phyloP scores from a whole-genome alignment of 2,888 invertebrate genomes.

The Lycia hirtaria region DNA sequence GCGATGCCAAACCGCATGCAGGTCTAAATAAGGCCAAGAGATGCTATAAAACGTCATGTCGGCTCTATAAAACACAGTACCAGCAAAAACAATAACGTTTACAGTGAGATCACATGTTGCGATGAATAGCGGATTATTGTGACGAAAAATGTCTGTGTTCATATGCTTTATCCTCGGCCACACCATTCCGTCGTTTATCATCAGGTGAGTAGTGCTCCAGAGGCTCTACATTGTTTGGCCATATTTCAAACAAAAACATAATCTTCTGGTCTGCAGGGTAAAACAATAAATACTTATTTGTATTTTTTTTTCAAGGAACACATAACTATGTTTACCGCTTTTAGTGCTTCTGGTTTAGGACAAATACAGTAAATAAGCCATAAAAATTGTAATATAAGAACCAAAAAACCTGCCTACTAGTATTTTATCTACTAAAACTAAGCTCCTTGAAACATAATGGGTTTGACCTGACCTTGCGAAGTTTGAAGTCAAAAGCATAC shows the following conservation, averaged over 20 bases:
- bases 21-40: constrained; percentile 55
- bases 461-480: constrained; percentile 29
- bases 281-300: no score
- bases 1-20: constrained; percentile 38
- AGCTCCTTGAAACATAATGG: constrained; percentile 17
- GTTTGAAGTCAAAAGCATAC: constrained; percentile 27
- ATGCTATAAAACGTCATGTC: constrained; percentile 48
- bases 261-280: no score
- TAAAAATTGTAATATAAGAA: constrained; percentile 1
- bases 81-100: constrained; percentile 76
- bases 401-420: constrained; percentile 3
- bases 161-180: background rate
- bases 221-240: no score
- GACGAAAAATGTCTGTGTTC: background rate
- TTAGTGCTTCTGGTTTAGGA: constrained; percentile 1
- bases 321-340: background rate
- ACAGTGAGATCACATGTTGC: constrained; percentile 58
- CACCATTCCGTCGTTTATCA: no score
- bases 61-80: constrained; percentile 58
- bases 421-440: constrained; percentile 12
- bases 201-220: no score
- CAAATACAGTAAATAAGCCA: constrained; percentile 1
- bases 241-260: no score
- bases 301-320: no score
- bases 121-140: constrained; percentile 40